These are phyloP conservation scores for Caiman crocodilus DNA, from an alignment of 2,797 vertebrate genomes.

Conservation along the genomic window DNA sequence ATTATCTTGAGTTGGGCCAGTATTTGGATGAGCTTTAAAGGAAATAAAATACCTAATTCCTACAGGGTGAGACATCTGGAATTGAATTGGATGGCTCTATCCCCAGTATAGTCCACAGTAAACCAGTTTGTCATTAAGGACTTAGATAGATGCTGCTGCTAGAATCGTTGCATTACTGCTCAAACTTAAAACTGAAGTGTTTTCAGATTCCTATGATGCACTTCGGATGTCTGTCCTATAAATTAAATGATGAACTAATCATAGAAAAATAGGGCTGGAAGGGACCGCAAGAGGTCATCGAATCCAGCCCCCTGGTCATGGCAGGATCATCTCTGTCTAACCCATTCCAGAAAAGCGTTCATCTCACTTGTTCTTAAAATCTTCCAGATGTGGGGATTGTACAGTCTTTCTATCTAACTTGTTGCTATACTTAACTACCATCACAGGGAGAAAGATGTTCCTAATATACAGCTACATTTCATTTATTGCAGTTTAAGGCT, in stretches of 20 bases:
- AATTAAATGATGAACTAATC: not conserved
- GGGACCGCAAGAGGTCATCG: too few species aligned
- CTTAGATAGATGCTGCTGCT: not conserved
- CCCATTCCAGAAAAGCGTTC: too few species aligned
- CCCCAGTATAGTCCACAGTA: not conserved
- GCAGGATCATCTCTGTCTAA: too few species aligned
- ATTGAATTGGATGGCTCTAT: accelerated
- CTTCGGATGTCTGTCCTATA: not conserved
- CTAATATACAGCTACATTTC: too few species aligned
- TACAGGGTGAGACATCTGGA: not conserved
- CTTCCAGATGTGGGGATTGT: too few species aligned
- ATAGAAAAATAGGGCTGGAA: too few species aligned
- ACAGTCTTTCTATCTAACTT: too few species aligned
- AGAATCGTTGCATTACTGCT: not conserved
- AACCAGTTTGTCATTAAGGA: not conserved
- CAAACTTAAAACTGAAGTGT: not conserved
- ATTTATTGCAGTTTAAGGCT: too few species aligned
- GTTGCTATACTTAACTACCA: too few species aligned
- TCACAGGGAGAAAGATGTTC: too few species aligned
- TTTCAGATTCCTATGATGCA: not conserved
- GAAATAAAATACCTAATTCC: not conserved
- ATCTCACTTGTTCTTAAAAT: too few species aligned
- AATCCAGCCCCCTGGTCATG: too few species aligned
- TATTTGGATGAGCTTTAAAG: constrained; percentile 20
- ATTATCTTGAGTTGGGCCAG: not conserved